A percentile compares a stretch with the other conserved stretches of the same genome.
Conservation (phyloP, 1,140 invertebrate species). For the Copidosoma floridanum region DNA sequence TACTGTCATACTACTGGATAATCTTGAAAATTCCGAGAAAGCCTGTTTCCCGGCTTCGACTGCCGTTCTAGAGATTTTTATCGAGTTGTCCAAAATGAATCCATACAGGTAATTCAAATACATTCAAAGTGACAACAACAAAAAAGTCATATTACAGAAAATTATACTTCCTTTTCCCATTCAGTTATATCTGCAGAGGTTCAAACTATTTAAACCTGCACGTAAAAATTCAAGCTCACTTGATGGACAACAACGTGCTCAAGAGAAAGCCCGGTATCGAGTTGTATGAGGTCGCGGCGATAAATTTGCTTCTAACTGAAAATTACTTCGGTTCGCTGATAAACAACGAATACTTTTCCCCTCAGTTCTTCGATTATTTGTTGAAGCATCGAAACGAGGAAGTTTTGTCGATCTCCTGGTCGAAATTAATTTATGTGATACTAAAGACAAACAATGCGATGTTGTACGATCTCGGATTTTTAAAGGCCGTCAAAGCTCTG, state of each 20-base stretch:
- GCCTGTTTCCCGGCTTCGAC: constrained; percentile 37
- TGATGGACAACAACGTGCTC: constrained; percentile 25
- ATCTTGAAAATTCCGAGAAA: constrained; percentile 29
- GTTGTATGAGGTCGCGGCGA: constrained; percentile 35
- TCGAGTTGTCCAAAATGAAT: constrained; percentile 29
- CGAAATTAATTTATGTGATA: constrained; percentile 29
- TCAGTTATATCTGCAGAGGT: constrained; percentile 17
- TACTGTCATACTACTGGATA: constrained; percentile 29
- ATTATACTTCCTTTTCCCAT: constrained; percentile 1
- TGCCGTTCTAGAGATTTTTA: constrained; percentile 34
- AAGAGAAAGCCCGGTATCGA: constrained; percentile 36
- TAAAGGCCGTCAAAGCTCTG: constrained; percentile 14
- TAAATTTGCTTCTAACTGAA: constrained; percentile 31
- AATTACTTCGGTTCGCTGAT: constrained; percentile 7
- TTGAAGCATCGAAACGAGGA: constrained; percentile 32
- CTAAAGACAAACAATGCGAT: neutral
- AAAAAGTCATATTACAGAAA: too few species aligned
- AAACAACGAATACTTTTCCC: neutral
- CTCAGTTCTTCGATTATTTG: constrained; percentile 18
- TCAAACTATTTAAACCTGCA: constrained; percentile 14
- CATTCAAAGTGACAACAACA: too few species aligned
- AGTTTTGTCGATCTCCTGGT: constrained; percentile 37
- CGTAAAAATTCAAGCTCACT: constrained; percentile 24
- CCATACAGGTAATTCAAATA: constrained; percentile 23
- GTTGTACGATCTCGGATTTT: constrained; percentile 25